Percentiles rank a stretch among this genome's conserved stretches.
Conservation (phyloP, 2,113 vertebrate species). For the Nibea albiflora region DNA sequence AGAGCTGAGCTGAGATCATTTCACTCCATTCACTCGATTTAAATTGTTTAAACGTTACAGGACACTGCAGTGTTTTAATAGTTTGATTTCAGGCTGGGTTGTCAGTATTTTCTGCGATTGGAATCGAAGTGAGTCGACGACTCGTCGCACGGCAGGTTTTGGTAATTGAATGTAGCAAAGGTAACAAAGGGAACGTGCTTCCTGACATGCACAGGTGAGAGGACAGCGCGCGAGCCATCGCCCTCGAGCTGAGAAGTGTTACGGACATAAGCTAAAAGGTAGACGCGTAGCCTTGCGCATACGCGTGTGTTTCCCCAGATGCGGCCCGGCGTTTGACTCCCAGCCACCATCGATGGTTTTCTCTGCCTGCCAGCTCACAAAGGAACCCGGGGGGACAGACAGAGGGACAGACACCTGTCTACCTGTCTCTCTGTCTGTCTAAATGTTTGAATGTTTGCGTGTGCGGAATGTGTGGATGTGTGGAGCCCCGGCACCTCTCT, state of each 20-base stretch:
- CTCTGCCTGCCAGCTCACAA: constrained; percentile 88
- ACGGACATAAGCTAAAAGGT: constrained; percentile 52
- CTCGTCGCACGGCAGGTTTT: constrained; percentile 30
- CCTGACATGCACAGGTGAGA: not conserved
- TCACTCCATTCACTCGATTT: constrained; percentile 1
- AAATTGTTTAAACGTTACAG: constrained; percentile 25
- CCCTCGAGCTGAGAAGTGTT: constrained; percentile 50
- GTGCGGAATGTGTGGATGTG: not conserved
- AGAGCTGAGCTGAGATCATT: constrained; percentile 6
- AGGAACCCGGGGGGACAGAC: constrained; percentile 78
- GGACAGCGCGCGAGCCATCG: constrained; percentile 8
- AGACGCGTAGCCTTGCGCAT: not conserved
- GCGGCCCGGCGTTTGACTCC: constrained; percentile 82
- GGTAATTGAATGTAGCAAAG: constrained; percentile 65
- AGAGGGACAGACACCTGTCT: not conserved
- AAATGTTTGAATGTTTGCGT: not conserved
- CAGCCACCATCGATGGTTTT: constrained; percentile 88
- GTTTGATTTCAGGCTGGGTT: not conserved
- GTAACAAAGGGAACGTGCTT: constrained; percentile 70
- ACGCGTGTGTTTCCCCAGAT: constrained; percentile 1
- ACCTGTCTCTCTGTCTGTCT: constrained; percentile 31
- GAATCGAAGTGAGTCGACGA: constrained; percentile 26
- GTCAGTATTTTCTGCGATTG: constrained; percentile 11
- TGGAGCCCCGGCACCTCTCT: constrained; percentile 78
- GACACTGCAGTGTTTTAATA: constrained; percentile 43